A percentile compares a stretch with the other conserved stretches of the same genome.
phyloP scores from a whole-genome alignment of 2,113 vertebrate species.

The Bujurquina vittata region DNA sequence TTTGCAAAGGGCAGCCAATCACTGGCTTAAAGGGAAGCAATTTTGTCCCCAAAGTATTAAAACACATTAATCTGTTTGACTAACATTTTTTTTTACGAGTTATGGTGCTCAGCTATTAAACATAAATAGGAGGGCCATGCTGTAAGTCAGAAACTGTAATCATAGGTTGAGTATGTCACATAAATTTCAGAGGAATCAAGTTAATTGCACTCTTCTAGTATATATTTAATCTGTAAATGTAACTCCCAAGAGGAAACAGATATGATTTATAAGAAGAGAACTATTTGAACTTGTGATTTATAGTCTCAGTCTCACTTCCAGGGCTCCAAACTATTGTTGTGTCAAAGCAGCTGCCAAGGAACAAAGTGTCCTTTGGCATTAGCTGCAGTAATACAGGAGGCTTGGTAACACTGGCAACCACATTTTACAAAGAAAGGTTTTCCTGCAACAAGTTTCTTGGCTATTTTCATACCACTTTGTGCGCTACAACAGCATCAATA shows the following conservation, averaged over 20 bases:
- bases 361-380: constrained; percentile 7
- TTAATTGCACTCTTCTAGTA: not conserved
- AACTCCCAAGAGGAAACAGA: not conserved
- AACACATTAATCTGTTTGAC: not conserved
- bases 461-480: not conserved
- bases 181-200: not conserved
- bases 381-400: not conserved
- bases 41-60: not conserved
- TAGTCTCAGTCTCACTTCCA: not conserved
- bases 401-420: not conserved
- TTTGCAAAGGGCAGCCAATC: not conserved
- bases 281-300: not conserved
- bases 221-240: too few relatives aligned
- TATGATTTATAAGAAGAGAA: not conserved
- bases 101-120: not conserved
- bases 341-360: not conserved
- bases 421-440: not conserved
- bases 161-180: not conserved
- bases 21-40: too few relatives aligned
- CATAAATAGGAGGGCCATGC: not conserved
- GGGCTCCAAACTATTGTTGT: not conserved
- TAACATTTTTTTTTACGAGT: too few relatives aligned
- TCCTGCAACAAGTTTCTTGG: not conserved
- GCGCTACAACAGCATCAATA: accelerated
- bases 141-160: too few relatives aligned